phyloP scores from a whole-genome alignment of 1,140 invertebrate species.

The Formica selysi region DNA sequence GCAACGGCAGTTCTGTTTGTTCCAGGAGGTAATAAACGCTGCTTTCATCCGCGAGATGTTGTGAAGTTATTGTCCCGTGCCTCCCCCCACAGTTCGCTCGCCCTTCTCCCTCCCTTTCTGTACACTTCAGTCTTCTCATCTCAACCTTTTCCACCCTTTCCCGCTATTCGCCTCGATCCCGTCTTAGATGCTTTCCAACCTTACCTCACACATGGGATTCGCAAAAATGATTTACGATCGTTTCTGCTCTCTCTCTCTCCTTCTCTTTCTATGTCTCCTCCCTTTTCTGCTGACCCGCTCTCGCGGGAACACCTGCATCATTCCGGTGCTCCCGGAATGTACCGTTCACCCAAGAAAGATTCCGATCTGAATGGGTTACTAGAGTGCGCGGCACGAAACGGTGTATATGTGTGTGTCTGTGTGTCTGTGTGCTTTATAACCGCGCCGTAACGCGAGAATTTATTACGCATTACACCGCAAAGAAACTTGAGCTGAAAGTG shows the following conservation, averaged over 20 bases:
- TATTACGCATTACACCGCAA: conserved; percentile 62
- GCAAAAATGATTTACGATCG: conserved; percentile 76
- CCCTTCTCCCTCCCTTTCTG: not conserved
- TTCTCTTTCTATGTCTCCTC: not conserved
- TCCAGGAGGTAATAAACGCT: conserved; percentile 75
- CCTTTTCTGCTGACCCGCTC: not conserved
- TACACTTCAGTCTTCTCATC: not conserved
- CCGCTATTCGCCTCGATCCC: conserved; percentile 52
- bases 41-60: conserved; percentile 76
- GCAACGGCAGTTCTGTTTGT: conserved; percentile 70
- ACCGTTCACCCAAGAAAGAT: conserved; percentile 48
- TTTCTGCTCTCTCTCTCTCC: conserved; percentile 41
- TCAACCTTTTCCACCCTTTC: conserved; percentile 20
- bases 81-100: not conserved
- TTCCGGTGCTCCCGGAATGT: conserved; percentile 46
- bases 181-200: conserved; percentile 51
- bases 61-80: conserved; percentile 71
- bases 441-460: conserved; percentile 69
- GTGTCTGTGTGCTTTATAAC: conserved; percentile 46
- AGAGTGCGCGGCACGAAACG: conserved; percentile 17
- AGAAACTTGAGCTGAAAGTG: conserved; percentile 56
- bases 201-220: conserved; percentile 61
- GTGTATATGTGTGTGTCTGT: not conserved
- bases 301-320: conserved; percentile 41
- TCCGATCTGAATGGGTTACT: conserved; percentile 70